Evolutionary conservation across 2,797 vertebrate genomes (phyloP).

Genomic region (Pseudocheirus occidentalis): DNA sequence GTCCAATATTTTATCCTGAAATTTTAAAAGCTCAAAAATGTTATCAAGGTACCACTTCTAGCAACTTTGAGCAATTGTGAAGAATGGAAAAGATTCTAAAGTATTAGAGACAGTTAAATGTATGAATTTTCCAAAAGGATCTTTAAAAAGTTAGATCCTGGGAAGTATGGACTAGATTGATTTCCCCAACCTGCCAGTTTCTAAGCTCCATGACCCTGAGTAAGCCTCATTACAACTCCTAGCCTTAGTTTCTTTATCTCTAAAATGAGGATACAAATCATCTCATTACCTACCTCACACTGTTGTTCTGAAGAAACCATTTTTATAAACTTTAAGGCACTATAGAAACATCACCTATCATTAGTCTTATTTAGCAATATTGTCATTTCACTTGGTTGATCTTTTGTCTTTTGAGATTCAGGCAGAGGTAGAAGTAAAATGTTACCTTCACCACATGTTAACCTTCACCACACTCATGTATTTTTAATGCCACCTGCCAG

Average conservation of each 20-base stretch:
- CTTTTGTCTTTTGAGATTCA: neutral
- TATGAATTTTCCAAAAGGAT: neutral
- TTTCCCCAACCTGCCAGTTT: neutral
- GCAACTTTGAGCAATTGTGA: neutral
- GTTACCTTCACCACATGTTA: neutral
- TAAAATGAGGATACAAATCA: neutral
- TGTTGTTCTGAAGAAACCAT: neutral
- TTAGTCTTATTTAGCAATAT: neutral
- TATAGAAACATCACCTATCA: neutral
- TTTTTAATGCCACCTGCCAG: neutral
- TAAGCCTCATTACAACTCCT: neutral
- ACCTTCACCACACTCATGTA: neutral
- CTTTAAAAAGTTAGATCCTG: neutral
- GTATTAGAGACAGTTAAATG: neutral
- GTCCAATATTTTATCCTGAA: neutral
- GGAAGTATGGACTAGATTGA: neutral
- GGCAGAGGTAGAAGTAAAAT: neutral
- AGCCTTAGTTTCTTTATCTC: neutral
- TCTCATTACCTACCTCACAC: neutral
- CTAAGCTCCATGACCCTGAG: neutral
- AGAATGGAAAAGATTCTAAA: neutral
- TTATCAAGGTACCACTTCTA: neutral
- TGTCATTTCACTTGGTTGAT: neutral
- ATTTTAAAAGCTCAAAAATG: neutral
- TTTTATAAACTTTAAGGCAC: neutral